Conservation (phyloP, 2,113 vertebrate genomes). For the Ellobius talpinus region DNA sequence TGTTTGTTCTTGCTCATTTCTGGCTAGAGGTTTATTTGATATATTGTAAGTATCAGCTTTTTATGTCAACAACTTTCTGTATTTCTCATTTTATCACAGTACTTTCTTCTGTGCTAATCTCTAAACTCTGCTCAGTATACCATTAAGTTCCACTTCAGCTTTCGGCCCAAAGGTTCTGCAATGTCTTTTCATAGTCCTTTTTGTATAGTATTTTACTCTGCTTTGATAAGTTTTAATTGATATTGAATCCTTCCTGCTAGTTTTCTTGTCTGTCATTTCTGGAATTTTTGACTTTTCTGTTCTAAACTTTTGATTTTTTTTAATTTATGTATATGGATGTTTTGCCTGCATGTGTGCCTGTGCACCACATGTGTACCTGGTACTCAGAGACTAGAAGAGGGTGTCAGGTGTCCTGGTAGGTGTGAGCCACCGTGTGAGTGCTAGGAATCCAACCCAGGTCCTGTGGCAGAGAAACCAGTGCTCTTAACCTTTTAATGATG, state of each 20-base stretch:
- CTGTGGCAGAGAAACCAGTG: no score
- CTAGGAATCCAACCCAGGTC: no score
- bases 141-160: background rate
- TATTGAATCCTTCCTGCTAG: background rate
- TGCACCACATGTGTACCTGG: no score
- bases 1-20: background rate
- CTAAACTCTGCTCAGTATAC: no score
- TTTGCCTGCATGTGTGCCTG: background rate
- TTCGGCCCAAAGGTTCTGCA: background rate
- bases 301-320: background rate
- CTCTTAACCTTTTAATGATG: no score
- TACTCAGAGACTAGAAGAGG: no score
- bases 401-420: no score
- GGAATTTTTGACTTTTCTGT: background rate
- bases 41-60: background rate
- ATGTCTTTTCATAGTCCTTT: background rate
- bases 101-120: background rate
- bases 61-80: background rate
- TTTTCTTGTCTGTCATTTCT: background rate
- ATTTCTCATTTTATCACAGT: background rate
- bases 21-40: background rate
- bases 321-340: background rate
- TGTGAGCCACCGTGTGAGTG: no score
- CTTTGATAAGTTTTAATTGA: background rate
- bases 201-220: background rate